A percentile compares a stretch with the other conserved stretches of the same genome.
Evolutionary conservation across 2,113 vertebrate genomes (phyloP).

Genomic region (Condylura cristata): DNA sequence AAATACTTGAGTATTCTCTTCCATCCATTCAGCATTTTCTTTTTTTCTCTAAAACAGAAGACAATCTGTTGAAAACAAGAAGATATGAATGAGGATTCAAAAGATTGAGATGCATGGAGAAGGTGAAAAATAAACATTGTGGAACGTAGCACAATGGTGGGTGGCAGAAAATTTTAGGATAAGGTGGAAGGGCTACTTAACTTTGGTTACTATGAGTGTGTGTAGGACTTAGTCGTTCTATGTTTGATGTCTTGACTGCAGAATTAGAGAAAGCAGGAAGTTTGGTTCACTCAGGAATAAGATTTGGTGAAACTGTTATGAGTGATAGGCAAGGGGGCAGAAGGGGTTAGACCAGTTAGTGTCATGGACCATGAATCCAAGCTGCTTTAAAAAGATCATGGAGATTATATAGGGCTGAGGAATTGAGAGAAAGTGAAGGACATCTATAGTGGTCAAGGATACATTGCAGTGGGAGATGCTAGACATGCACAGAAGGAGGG

Average conservation of each 20-base stretch:
- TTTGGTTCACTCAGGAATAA: not conserved
- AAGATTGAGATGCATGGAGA: not conserved
- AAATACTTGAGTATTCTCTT: not conserved
- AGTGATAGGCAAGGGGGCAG: not conserved
- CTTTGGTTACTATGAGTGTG: not conserved
- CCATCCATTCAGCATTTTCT: not conserved
- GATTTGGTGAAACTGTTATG: not conserved
- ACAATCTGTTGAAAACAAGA: not conserved
- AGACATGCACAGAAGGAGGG: fast-evolving
- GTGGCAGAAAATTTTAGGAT: too few relatives aligned
- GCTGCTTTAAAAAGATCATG: not conserved
- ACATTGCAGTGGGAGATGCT: too few relatives aligned
- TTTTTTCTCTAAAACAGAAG: not conserved
- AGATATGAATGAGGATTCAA: not conserved
- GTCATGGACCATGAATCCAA: not conserved
- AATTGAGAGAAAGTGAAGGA: not conserved
- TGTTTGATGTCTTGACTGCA: not conserved
- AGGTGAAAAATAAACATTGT: not conserved
- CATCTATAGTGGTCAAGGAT: not conserved
- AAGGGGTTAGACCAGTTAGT: not conserved
- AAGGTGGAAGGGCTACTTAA: not conserved
- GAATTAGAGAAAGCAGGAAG: not conserved
- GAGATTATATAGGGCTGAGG: not conserved
- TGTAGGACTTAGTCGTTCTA: not conserved
- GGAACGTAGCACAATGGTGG: not conserved